A percentile compares a stretch with the other conserved stretches of the same genome.
Evolutionary conservation across 2,113 vertebrate genomes (phyloP).

Genomic region (Panurus biarmicus): DNA sequence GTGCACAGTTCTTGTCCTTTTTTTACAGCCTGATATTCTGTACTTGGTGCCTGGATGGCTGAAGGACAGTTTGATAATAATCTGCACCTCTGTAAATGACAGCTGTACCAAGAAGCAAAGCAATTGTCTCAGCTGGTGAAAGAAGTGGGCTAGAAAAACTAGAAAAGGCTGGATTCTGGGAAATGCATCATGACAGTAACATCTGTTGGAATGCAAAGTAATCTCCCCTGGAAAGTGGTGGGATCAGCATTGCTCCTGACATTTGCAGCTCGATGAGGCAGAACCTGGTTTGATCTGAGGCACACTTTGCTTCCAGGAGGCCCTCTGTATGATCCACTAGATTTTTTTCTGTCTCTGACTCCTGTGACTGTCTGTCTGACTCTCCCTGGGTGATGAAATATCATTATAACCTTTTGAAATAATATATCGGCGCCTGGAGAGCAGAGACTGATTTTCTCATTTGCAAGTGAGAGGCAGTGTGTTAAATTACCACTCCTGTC

Average conservation of each 20-base stretch:
- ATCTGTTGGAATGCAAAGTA: neutral
- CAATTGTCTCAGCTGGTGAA: neutral
- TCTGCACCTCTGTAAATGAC: neutral
- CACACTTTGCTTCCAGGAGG: neutral
- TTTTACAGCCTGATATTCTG: neutral
- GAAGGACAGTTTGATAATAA: neutral
- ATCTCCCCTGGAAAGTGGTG: neutral
- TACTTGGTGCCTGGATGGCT: neutral
- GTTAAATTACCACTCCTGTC: slow-evolving; percentile 34
- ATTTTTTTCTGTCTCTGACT: neutral
- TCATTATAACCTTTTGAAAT: slow-evolving; percentile 56
- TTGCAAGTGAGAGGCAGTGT: slow-evolving; percentile 20
- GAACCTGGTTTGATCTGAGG: neutral
- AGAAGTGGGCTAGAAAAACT: neutral
- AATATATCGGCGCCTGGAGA: slow-evolving; percentile 24
- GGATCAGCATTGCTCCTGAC: neutral
- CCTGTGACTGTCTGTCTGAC: neutral
- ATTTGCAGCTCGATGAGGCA: neutral
- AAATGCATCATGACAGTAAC: neutral
- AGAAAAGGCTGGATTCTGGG: neutral
- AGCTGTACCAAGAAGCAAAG: neutral
- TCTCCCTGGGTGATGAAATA: slow-evolving; percentile 26
- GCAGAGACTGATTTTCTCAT: slow-evolving; percentile 35
- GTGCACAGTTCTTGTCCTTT: neutral
- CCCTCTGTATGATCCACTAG: neutral